These are phyloP conservation scores for Callipepla californica DNA, from an alignment of 2,113 vertebrate species.

Conservation along the genomic window DNA sequence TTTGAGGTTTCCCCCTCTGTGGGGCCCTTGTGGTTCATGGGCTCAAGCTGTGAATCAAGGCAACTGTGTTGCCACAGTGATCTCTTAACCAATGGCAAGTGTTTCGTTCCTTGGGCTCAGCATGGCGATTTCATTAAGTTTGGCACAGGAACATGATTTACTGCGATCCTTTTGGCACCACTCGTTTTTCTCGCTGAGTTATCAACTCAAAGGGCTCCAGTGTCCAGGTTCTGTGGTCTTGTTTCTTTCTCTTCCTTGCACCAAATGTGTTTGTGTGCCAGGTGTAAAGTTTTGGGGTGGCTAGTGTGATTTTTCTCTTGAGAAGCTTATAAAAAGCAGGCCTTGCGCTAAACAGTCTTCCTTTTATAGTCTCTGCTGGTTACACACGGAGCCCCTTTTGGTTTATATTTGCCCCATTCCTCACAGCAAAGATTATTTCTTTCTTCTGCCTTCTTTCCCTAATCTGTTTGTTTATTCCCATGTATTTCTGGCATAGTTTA, in stretches of 20 bases:
- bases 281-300: conserved; percentile 11
- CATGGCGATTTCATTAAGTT: neutral
- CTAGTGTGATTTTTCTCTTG: neutral
- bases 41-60: conserved; percentile 61
- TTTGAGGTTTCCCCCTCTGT: conserved; percentile 65
- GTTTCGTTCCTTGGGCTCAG: neutral
- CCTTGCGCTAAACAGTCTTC: conserved; percentile 42
- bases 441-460: conserved; percentile 56
- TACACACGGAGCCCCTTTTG: conserved; percentile 3
- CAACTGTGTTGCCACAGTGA: conserved; percentile 41
- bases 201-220: neutral
- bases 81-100: conserved; percentile 25
- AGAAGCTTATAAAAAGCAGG: neutral
- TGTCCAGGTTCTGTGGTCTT: neutral
- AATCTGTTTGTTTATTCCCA: conserved; percentile 68
- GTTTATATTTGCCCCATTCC: conserved; percentile 60
- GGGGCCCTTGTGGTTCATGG: conserved; percentile 60
- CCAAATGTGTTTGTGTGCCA: neutral
- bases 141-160: neutral
- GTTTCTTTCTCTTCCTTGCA: neutral
- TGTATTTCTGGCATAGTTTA: conserved; percentile 60
- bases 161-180: neutral
- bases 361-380: conserved; percentile 45
- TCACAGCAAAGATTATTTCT: conserved; percentile 49
- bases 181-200: neutral